Evolutionary conservation across 53 echinoderm and acorn worm genomes (phyloP).

Genomic region (Echinarachnius parma): DNA sequence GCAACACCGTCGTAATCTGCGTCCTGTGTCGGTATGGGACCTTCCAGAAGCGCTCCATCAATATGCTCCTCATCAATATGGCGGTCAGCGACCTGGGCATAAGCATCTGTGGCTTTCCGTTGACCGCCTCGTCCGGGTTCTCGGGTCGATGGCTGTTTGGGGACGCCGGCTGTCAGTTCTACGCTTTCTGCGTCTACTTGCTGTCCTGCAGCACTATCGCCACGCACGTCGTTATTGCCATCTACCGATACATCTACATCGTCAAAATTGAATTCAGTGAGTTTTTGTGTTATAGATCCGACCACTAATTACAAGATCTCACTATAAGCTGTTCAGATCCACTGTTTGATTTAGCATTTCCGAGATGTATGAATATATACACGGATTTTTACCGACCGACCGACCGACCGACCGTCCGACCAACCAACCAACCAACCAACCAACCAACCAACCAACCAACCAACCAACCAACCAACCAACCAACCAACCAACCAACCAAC

Average conservation of each 20-base stretch:
- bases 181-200: constrained; percentile 50
- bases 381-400: too few relatives aligned
- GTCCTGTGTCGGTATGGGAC: constrained; percentile 55
- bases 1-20: constrained; percentile 49
- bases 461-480: too few relatives aligned
- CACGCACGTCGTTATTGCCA: constrained; percentile 46
- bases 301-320: too few relatives aligned
- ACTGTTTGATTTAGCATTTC: too few relatives aligned
- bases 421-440: too few relatives aligned
- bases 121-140: constrained; percentile 11
- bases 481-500: too few relatives aligned
- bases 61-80: constrained; percentile 67
- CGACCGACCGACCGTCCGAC: too few relatives aligned
- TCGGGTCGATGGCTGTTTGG: constrained; percentile 70
- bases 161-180: constrained; percentile 48
- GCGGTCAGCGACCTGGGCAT: constrained; percentile 49
- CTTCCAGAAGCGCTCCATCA: constrained; percentile 65
- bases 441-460: too few relatives aligned
- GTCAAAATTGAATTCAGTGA: constrained; percentile 53
- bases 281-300: constrained; percentile 33
- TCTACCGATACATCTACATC: constrained; percentile 70
- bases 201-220: constrained; percentile 60
- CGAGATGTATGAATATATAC: too few relatives aligned
- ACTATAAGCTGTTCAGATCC: too few relatives aligned
- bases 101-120: not conserved